Conservation (phyloP, 2,797 vertebrate species). For the Melanotaenia maccullochi region DNA sequence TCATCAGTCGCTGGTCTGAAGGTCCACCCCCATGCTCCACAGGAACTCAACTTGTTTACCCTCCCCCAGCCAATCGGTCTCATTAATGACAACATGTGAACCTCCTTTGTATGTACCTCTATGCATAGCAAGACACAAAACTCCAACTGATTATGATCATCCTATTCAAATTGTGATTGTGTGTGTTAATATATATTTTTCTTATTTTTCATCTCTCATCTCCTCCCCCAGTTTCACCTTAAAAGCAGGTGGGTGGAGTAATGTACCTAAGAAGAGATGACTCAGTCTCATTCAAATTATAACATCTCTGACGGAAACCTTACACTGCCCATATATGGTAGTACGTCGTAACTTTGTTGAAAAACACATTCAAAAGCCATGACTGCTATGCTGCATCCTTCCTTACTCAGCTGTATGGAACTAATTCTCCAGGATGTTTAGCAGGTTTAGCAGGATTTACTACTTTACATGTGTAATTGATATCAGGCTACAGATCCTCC, state of each 20-base stretch:
- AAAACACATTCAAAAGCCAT: conserved; percentile 24
- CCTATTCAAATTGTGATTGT: no score
- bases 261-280: conserved; percentile 10
- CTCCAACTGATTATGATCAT: neutral
- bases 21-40: conserved; percentile 26
- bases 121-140: neutral
- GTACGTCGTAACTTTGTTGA: neutral
- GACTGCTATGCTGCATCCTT: neutral
- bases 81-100: neutral
- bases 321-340: conserved; percentile 64
- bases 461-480: neutral
- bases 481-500: neutral
- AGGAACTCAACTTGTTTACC: conserved; percentile 35
- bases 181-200: neutral
- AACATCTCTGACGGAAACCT: conserved; percentile 4
- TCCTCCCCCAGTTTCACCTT: conserved; percentile 42
- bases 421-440: neutral
- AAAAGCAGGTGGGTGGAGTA: conserved; percentile 29
- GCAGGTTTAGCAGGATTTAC: neutral
- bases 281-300: conserved; percentile 37
- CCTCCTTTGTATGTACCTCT: neutral
- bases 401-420: neutral
- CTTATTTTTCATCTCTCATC: neutral
- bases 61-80: neutral
- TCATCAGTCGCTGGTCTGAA: conserved; percentile 35